These are phyloP conservation scores for Ceratosolen fusciceps DNA, from an alignment of 1,140 invertebrate species.

Conservation along the genomic window DNA sequence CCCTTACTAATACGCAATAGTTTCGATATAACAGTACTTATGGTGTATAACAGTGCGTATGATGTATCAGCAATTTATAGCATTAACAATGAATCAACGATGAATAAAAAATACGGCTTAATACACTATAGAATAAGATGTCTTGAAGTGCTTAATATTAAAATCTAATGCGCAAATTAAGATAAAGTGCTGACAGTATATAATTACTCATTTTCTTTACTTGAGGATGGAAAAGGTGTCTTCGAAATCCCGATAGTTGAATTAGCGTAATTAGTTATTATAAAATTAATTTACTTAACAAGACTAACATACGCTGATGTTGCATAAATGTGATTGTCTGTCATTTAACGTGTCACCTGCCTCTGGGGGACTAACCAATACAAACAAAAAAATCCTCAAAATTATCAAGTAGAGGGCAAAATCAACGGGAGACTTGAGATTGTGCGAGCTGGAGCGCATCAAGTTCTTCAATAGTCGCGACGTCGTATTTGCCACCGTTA, in stretches of 20 bases:
- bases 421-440: slow-evolving; percentile 68
- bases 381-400: slow-evolving; percentile 37
- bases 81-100: slow-evolving; percentile 13
- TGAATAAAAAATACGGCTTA: background rate
- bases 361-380: slow-evolving; percentile 28
- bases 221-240: background rate
- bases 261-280: background rate
- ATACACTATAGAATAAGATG: background rate
- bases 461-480: slow-evolving; percentile 64
- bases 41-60: slow-evolving; percentile 5
- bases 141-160: background rate
- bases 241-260: background rate
- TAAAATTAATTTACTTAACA: background rate
- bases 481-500: slow-evolving; percentile 72
- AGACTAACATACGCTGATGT: slow-evolving; percentile 21
- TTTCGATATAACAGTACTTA: slow-evolving; percentile 10
- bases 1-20: background rate
- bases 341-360: background rate
- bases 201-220: background rate
- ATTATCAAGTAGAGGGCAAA: slow-evolving; percentile 65
- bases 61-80: slow-evolving; percentile 20
- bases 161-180: background rate
- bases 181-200: background rate
- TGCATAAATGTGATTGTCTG: background rate
- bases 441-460: slow-evolving; percentile 61